Base-by-base conservation (phyloP, 2,113 vertebrate species). In the Larimichthys crocea region DNA sequence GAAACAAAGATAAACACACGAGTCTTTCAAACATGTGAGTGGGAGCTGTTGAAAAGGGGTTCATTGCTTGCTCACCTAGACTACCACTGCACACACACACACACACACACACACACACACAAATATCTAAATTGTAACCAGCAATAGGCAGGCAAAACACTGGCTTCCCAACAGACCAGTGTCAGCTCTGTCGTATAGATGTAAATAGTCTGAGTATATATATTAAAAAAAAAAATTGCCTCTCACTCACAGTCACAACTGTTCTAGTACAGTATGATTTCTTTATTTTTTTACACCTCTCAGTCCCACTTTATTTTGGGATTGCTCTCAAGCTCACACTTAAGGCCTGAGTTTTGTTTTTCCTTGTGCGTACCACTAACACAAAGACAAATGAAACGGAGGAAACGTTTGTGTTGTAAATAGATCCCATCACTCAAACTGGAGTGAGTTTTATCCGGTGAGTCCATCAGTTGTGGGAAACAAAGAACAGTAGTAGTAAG, bases 71-170 rank as follows among this genome's bases (percentile, higher is more conserved):
- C 83, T 88, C 80, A 83, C 73, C 22, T 63, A 61, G 64, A 74
- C 59, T 44, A 82, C 55, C 57, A 73, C 73, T 12, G 52, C 40
- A 26, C 53, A 62, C 60, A 35, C 24, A 55, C 52, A 49, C 53
- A 52, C 59, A 61, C 76, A 62, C 69, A 76, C 56, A 71, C 63
- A 73, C 31, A 80, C 76, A 84, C 48, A 68, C 62, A 77, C 50
- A 11, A 76, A 89, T 87, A 92, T 92, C 89, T 88, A 90, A 93
- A 94, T 92, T 94, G 91, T 93, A 93, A 94, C 93, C 92, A 93
- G 92, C 92, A 94, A 93, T 90, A 92, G 85, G 61, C 88, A 83
- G 85, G 46, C 67, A 31, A 59, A 77, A 77, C 88, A 86, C 88
- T 85, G 85, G 89, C 57, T 57, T 80, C 60, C 52, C 62, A 72